phyloP scores from a whole-genome alignment of 1,140 invertebrate genomes.

The Cryptotermes secundus region DNA sequence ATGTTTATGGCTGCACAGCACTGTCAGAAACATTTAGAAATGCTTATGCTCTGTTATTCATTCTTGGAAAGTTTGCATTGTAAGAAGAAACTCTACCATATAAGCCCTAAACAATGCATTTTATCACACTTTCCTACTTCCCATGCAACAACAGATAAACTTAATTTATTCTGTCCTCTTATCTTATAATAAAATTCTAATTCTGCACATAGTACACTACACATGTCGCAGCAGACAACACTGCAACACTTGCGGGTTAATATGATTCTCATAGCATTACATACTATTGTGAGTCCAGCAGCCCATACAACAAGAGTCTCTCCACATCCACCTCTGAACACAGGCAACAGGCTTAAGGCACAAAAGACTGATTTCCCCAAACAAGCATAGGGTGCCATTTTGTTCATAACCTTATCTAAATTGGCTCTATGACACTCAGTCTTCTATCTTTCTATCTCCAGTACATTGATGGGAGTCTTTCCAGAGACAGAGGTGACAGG shows the following conservation, averaged over 20 bases:
- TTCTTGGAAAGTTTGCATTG: background rate
- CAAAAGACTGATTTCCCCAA: too few species aligned
- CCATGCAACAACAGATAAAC: background rate
- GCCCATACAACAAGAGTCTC: background rate
- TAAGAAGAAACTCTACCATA: background rate
- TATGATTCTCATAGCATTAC: background rate
- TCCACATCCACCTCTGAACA: background rate
- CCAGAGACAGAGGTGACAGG: too few species aligned
- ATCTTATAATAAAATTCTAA: background rate
- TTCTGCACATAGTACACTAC: background rate
- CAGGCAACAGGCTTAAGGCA: too few species aligned
- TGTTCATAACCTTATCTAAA: too few species aligned
- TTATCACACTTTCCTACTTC: background rate
- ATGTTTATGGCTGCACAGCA: too few species aligned
- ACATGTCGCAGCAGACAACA: background rate
- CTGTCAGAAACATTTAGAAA: too few species aligned
- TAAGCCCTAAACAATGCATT: background rate
- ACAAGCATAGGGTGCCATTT: too few species aligned
- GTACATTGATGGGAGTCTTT: too few species aligned
- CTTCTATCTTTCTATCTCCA: too few species aligned
- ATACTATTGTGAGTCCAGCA: constrained; percentile 9
- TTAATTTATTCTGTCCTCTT: background rate
- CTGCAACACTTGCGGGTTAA: constrained; percentile 9
- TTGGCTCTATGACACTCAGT: too few species aligned
- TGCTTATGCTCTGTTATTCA: too few species aligned